Evolutionary conservation across 2,888 invertebrate species (phyloP), one percentile per base, ranked within the genome.

Genomic region (Drosophila prolongata): DNA sequence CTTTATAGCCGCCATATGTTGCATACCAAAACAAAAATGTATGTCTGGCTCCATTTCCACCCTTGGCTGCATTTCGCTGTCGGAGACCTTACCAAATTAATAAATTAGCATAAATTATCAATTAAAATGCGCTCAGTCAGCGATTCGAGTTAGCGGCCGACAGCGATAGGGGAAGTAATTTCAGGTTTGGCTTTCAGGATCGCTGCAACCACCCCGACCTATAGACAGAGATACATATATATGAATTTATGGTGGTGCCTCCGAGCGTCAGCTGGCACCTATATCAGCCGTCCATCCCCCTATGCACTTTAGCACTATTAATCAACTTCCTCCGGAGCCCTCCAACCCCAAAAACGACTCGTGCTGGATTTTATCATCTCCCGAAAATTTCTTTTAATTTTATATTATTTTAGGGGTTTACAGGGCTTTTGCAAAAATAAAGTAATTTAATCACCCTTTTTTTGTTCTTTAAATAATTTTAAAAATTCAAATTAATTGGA

Each of bases 21-120:
- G 62, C 35, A 14, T 11, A 9, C 34, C 5, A 16, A 16, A 54
- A 54, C 13, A n/a, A 19, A 27, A 37, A n/a, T 38, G 13, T n/a
- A 30, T 40, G 34, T 35, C 11, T 58, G 10, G 19, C 3, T 10
- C 10, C 30, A 37, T 19, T 16, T 30, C 27, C 60, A 54, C 74
- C 73, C 55, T 44, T 52, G 42, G 14, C 10, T 27, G 46, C 46
- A 46, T 27, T 46, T 46, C 46, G 4, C 38, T 11, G 2, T 5
- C n/a, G 16, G 9, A 44, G 19, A 43, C 44, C 59, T 68, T 62
- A 55, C 42, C 24, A 56, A 73, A 75, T 80, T 83, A 80, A 85
- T 87, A 83, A 83, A 89, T 89, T 87, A 78, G 73, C 89, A 88
- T 89, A 87, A 80, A 81, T 85, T 85, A 79, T 75, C 74, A 89